Evolutionary conservation across 1,140 invertebrate species (phyloP).

Genomic region (Drosophila ogumai): DNA sequence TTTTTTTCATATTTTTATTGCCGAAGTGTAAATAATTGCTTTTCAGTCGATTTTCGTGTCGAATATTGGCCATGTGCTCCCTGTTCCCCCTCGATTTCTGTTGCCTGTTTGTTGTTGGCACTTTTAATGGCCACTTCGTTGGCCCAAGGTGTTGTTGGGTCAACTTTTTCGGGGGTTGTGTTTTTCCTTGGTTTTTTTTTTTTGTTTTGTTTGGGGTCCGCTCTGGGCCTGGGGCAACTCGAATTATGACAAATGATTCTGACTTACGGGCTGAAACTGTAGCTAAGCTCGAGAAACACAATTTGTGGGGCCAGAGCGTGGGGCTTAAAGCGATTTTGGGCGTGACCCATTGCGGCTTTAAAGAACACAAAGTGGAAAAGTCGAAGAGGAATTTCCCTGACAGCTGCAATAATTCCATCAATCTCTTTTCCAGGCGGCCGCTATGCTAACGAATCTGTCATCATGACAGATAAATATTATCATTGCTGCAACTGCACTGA

Average conservation of each 20-base stretch:
- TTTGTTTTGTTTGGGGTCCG: conserved; percentile 20
- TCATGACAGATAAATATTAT: conserved; percentile 45
- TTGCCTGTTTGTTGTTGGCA: conserved; percentile 44
- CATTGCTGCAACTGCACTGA: conserved; percentile 13
- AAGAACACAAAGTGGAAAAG: conserved; percentile 20
- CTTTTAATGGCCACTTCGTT: conserved; percentile 64
- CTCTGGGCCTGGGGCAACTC: neutral
- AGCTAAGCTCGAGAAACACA: conserved; percentile 46
- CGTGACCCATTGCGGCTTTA: conserved; percentile 29
- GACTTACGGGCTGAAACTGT: conserved; percentile 61
- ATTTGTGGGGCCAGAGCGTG: conserved; percentile 53
- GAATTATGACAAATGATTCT: conserved; percentile 80
- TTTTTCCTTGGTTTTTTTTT: conserved; percentile 14
- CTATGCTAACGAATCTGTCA: conserved; percentile 34
- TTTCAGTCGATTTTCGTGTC: conserved; percentile 78
- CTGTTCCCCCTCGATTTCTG: conserved; percentile 6
- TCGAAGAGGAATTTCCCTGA: conserved; percentile 1
- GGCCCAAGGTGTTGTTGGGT: conserved; percentile 46
- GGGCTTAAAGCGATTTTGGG: conserved; percentile 30
- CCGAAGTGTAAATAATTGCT: conserved; percentile 81
- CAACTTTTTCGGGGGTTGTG: conserved; percentile 29
- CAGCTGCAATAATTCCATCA: conserved; percentile 22
- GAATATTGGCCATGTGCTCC: conserved; percentile 54
- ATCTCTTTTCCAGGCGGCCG: neutral
- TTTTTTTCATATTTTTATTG: conserved; percentile 73